These are phyloP conservation scores for Tachypleus tridentatus DNA, from an alignment of 1,140 invertebrate genomes.

Conservation along the genomic window DNA sequence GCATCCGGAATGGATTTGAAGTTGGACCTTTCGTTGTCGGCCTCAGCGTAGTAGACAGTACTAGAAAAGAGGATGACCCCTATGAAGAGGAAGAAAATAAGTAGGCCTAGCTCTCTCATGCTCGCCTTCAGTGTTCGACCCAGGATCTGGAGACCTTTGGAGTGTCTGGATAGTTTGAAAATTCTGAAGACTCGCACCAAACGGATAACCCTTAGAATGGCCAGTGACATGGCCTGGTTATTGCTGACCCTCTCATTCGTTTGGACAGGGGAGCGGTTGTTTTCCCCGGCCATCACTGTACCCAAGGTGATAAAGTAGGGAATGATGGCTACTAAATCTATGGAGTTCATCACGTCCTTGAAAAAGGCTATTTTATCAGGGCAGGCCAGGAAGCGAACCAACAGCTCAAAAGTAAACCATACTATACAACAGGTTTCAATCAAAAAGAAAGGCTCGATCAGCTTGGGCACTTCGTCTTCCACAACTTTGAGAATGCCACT, in stretches of 20 bases:
- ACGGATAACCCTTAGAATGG: slow-evolving; percentile 92
- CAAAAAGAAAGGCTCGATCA: slow-evolving; percentile 95
- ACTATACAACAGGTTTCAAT: slow-evolving; percentile 97
- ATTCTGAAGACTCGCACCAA: slow-evolving; percentile 97
- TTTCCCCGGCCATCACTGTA: slow-evolving; percentile 89
- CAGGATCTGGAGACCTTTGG: slow-evolving; percentile 93
- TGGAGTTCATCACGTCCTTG: slow-evolving; percentile 98
- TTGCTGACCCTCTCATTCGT: slow-evolving; percentile 21
- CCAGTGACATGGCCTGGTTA: slow-evolving; percentile 95
- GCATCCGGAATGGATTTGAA: slow-evolving; percentile 95
- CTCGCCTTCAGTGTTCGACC: slow-evolving; percentile 98
- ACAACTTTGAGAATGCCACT: slow-evolving; percentile 89
- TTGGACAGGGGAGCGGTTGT: slow-evolving; percentile 34
- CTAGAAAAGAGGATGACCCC: slow-evolving; percentile 96
- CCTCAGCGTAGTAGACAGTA: slow-evolving; percentile 97
- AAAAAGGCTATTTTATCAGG: slow-evolving; percentile 97
- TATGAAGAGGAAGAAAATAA: slow-evolving; percentile 99
- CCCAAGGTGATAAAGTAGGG: slow-evolving; percentile 99
- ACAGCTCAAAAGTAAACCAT: slow-evolving; percentile 98
- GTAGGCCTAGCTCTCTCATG: slow-evolving; percentile 96
- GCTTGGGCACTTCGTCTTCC: slow-evolving; percentile 90
- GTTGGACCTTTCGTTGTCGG: slow-evolving; percentile 86
- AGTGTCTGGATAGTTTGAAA: slow-evolving; percentile 96
- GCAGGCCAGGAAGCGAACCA: slow-evolving; percentile 95
- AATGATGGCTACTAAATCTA: slow-evolving; percentile 99